Percentiles rank a stretch among this genome's conserved stretches.
Evolutionary conservation across 2,797 vertebrate species (phyloP).

Genomic region (Leucoraja ocellata): DNA sequence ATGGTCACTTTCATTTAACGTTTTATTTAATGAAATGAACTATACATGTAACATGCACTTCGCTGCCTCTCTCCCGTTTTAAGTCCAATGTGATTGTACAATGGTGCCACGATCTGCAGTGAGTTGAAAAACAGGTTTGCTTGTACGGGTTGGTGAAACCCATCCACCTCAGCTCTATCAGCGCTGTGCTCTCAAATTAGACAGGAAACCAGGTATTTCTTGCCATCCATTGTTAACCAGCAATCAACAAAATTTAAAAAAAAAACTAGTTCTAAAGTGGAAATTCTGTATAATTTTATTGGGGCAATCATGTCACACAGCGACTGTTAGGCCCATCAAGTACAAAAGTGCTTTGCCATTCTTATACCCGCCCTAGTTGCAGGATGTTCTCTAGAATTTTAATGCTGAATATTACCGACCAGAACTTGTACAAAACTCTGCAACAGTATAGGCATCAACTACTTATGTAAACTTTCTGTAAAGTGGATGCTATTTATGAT

Average conservation of each 20-base stretch:
- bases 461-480: not conserved
- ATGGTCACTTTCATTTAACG: constrained; percentile 11
- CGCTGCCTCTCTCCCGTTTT: not conserved
- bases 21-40: constrained; percentile 1
- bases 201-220: not conserved
- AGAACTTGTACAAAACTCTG: not conserved
- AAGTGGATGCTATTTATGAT: not conserved
- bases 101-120: not conserved
- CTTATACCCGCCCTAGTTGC: not conserved
- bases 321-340: not conserved
- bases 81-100: not conserved
- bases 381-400: constrained; percentile 3
- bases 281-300: not conserved
- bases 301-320: not conserved
- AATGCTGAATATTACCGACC: not conserved
- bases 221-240: not conserved
- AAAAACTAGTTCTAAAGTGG: not conserved
- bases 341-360: not conserved
- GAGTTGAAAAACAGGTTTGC: not conserved
- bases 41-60: constrained; percentile 11
- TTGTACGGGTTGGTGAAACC: not conserved
- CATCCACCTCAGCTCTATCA: not conserved
- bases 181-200: not conserved
- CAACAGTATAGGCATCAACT: not conserved
- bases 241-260: not conserved